Evolutionary conservation across 2,888 invertebrate genomes (phyloP), one percentile per base, ranked within the genome.

Genomic region (Yponomeuta sedellus): DNA sequence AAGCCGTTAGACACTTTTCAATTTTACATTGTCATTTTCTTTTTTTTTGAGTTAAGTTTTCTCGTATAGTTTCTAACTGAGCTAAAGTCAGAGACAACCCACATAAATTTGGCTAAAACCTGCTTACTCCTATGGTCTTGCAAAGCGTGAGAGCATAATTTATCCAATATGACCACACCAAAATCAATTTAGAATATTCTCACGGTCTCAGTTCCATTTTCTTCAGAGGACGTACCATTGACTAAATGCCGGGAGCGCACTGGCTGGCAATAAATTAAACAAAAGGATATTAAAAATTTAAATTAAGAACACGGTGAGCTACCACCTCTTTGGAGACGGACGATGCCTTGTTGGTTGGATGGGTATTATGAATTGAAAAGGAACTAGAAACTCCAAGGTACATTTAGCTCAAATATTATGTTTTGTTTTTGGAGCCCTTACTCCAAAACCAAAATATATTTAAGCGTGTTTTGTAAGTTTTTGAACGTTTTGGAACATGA

Each of bases 251-350:
- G 44, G 44, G 44, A 52, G 44, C 44, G 44, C 16, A 16, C 44
- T 52, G 44, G 44, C 44, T 16, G 44, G 44, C 44, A 52, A 52
- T 52, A 52, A 52, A 52, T 52, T 52, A 52, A 52, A 52, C 44
- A 52, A 16, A 52, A 52, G 44, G 44, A 52, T 52, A 52, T 52
- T 52, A 52, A 52, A 52, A 52, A 52, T 16, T 52, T 52, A 16
- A 52, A 52, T 52, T 52, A 52, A 12, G 44, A 52, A 52, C 44
- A 52, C 44, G 44, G 44, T 16, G 3, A 52, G 3, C 16, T 12
- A 52, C 16, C 16, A 12, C 12, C 44, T 52, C 16, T 52, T 52
- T 16, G 44, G 44, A 5, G 16, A 12, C 12, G 10, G 10, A 52
- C 3, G 44, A 52, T 16, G 44, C 12, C 16, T 52, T 52, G 44